phyloP scores from a whole-genome alignment of 1,140 invertebrate species.

The Neocloeon triangulifer region DNA sequence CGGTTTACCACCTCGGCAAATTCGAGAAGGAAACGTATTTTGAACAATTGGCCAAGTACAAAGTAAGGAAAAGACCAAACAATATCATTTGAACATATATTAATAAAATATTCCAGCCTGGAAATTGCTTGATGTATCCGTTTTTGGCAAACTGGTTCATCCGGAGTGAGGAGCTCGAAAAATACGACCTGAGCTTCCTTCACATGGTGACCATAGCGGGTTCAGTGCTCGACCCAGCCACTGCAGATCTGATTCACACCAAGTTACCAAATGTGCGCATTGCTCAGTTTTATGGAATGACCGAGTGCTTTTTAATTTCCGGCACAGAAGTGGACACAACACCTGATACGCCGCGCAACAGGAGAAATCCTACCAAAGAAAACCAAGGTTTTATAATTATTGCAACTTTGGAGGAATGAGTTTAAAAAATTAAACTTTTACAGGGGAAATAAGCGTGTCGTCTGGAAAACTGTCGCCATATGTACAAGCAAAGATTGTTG shows the following conservation, averaged over 20 bases:
- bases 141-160: not conserved
- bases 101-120: not conserved
- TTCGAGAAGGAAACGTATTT: too few relatives aligned
- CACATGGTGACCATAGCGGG: not conserved
- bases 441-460: not conserved
- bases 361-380: too few relatives aligned
- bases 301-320: not conserved
- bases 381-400: too few relatives aligned
- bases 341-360: too few relatives aligned
- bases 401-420: too few relatives aligned
- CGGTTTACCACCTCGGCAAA: too few relatives aligned
- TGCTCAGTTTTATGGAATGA: constrained; percentile 1
- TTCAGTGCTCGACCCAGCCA: not conserved
- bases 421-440: too few relatives aligned
- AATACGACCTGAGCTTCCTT: not conserved
- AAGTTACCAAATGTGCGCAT: not conserved
- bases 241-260: not conserved
- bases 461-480: not conserved
- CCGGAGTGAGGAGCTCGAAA: not conserved
- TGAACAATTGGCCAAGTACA: too few relatives aligned
- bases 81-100: too few relatives aligned
- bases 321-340: not conserved
- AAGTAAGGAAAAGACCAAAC: too few relatives aligned
- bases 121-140: not conserved
- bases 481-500: not conserved